Evolutionary conservation across 1,140 invertebrate species (phyloP).

Genomic region (Daktulosphaira vitifoliae): DNA sequence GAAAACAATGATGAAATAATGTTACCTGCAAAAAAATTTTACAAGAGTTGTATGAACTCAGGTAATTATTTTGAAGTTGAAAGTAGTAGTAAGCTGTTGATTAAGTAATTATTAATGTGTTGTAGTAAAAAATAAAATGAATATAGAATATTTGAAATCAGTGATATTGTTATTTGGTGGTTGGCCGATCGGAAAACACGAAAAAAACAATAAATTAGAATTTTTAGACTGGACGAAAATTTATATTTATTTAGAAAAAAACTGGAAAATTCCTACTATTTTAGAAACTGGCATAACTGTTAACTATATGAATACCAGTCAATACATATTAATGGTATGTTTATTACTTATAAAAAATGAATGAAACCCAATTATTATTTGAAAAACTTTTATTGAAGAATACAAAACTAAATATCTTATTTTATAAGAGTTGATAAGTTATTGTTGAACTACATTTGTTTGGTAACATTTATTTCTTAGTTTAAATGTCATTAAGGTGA

Average conservation of each 20-base stretch:
- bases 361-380: no score
- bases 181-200: conserved; percentile 11
- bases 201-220: not conserved
- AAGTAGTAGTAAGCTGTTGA: no score
- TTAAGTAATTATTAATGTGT: no score
- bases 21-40: conserved; percentile 1
- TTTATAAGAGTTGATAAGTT: no score
- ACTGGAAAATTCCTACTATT: conserved; percentile 9
- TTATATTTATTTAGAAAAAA: conserved; percentile 20
- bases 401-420: no score
- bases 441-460: no score
- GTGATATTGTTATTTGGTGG: not conserved
- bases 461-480: no score
- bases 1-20: not conserved
- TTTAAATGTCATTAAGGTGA: no score
- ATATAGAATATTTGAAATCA: conserved; percentile 14
- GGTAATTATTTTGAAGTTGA: conserved; percentile 14
- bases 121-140: not conserved
- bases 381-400: no score
- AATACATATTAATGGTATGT: conserved; percentile 18
- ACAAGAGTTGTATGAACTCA: conserved; percentile 19
- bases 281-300: conserved; percentile 4
- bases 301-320: conserved; percentile 22
- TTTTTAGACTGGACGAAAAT: conserved; percentile 12
- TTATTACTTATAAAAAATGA: no score